Percentiles rank a stretch among this genome's conserved stretches.
Conservation (phyloP, 1,140 invertebrate genomes). For the Drosophila pseudoananassae region DNA sequence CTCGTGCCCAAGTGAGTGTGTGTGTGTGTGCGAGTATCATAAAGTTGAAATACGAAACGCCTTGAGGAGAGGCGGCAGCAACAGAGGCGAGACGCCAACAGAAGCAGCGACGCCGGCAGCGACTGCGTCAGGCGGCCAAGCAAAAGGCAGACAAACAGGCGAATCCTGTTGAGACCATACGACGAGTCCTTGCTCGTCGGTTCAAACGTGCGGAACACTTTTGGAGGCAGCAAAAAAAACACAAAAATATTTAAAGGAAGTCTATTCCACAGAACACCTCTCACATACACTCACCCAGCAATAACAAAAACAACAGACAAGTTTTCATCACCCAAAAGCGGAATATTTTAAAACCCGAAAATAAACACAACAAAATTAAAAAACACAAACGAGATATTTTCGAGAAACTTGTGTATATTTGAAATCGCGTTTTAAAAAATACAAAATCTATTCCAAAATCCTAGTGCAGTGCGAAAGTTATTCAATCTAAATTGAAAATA, state of each 20-base stretch:
- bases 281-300: conserved; percentile 18
- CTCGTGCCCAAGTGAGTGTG: conserved; percentile 5
- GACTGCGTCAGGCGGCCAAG: conserved; percentile 65
- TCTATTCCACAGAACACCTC: conserved; percentile 27
- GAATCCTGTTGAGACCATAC: conserved; percentile 83
- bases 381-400: conserved; percentile 35
- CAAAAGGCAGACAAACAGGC: conserved; percentile 84
- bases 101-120: conserved; percentile 43
- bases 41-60: conserved; percentile 80
- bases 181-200: conserved; percentile 84
- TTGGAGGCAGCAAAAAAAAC: conserved; percentile 51
- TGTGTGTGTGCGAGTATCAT: conserved; percentile 41
- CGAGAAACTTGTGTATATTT: conserved; percentile 11
- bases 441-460: conserved; percentile 11
- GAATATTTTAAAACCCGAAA: conserved; percentile 1
- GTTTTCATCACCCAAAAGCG: conserved; percentile 23
- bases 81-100: conserved; percentile 23
- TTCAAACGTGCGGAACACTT: conserved; percentile 82
- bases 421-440: conserved; percentile 15
- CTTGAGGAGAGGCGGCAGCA: conserved; percentile 64
- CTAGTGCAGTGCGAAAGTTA: conserved; percentile 37
- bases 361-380: neutral
- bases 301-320: conserved; percentile 29
- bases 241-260: conserved; percentile 37
- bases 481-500: conserved; percentile 10